Conservation (phyloP, 1,140 invertebrate species). For the Aphis gossypii region DNA sequence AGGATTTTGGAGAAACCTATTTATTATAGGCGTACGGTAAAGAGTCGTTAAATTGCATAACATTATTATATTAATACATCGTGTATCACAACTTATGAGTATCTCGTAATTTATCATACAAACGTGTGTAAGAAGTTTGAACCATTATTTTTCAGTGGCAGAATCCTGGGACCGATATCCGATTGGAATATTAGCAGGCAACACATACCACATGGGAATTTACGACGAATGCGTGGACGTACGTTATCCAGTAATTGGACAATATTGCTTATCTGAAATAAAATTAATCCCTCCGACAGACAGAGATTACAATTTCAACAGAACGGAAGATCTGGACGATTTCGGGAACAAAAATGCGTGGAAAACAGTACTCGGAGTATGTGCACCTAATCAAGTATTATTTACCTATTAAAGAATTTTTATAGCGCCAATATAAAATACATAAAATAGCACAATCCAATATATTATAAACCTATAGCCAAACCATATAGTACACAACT, state of each 20-base stretch:
- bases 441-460: too few species aligned
- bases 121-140: background rate
- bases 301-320: background rate
- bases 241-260: background rate
- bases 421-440: too few species aligned
- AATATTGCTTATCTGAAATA: conserved; percentile 26
- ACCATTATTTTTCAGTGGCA: conserved; percentile 27
- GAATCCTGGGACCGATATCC: conserved; percentile 34
- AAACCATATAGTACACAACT: too few species aligned
- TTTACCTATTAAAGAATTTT: too few species aligned
- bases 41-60: too few species aligned
- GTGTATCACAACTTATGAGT: too few species aligned
- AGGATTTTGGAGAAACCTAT: too few species aligned
- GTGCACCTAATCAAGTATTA: background rate
- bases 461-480: too few species aligned
- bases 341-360: background rate
- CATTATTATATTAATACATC: too few species aligned
- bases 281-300: background rate
- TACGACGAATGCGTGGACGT: conserved; percentile 36
- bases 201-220: background rate
- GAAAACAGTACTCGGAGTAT: conserved; percentile 33
- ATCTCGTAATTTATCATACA: too few species aligned
- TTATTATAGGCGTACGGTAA: too few species aligned
- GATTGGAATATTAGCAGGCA: background rate
- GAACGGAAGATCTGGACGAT: background rate